A percentile compares a stretch with the other conserved stretches of the same genome.
Conservation (phyloP, 2,797 vertebrate species). For the Chaetophractus vellerosus region DNA sequence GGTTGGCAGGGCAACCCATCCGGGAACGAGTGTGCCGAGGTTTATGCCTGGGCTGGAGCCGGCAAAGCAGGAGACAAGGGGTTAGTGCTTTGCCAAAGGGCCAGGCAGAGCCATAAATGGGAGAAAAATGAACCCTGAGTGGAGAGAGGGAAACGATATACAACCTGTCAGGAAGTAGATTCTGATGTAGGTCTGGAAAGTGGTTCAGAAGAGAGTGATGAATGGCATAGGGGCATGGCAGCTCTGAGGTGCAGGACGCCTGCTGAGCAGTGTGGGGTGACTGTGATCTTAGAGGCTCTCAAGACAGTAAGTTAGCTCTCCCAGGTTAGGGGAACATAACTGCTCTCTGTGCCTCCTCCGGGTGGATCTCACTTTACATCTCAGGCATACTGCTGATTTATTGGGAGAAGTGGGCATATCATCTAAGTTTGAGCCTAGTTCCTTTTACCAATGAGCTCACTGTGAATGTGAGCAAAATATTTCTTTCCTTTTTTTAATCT, state of each 20-base stretch:
- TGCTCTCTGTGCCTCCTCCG: not conserved
- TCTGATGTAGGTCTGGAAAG: conserved; percentile 55
- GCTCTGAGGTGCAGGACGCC: not conserved
- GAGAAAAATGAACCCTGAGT: conserved; percentile 80
- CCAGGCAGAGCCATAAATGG: conserved; percentile 78
- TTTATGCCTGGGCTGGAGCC: conserved; percentile 9
- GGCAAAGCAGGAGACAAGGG: not conserved
- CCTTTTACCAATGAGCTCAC: not conserved
- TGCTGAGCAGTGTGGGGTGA: not conserved
- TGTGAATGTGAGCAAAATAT: not conserved
- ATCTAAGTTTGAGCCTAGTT: not conserved
- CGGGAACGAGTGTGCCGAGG: not conserved
- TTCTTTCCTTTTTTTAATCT: not conserved
- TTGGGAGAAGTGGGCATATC: rapidly evolving
- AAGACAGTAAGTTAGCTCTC: not conserved
- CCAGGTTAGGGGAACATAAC: not conserved
- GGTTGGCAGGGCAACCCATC: not conserved
- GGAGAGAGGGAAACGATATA: conserved; percentile 63
- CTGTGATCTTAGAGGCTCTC: not conserved
- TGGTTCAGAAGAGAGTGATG: conserved; percentile 49
- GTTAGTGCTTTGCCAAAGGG: conserved; percentile 46
- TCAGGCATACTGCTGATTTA: not conserved
- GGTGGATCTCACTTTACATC: not conserved
- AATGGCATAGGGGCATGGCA: conserved; percentile 47
- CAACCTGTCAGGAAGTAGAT: conserved; percentile 74